phyloP scores from a whole-genome alignment of 2,113 vertebrate genomes.

The Silurus meridionalis region DNA sequence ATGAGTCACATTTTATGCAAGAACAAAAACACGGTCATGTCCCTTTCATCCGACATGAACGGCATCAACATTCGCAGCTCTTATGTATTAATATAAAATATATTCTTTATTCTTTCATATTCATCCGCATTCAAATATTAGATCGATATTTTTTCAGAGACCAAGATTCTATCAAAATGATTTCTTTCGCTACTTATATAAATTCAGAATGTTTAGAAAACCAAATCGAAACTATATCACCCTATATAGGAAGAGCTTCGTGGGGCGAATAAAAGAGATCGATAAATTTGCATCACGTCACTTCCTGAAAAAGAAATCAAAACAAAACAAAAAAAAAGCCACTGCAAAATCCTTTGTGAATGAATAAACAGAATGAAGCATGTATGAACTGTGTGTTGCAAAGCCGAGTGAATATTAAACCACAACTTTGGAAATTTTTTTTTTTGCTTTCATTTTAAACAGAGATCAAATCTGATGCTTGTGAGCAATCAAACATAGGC shows the following conservation, averaged over 20 bases:
- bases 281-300: neutral
- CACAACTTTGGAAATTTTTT: neutral
- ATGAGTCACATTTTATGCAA: conserved; percentile 7
- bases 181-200: neutral
- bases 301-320: neutral
- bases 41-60: too few relatives aligned
- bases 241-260: neutral
- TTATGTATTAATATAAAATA: neutral
- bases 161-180: neutral
- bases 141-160: accelerated
- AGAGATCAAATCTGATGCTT: neutral
- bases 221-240: neutral
- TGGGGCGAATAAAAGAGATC: neutral
- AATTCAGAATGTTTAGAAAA: neutral
- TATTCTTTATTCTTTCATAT: neutral
- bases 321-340: neutral
- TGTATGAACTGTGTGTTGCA: neutral
- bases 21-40: neutral
- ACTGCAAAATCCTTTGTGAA: neutral
- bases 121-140: neutral
- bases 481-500: too few relatives aligned
- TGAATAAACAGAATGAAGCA: neutral
- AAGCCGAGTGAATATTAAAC: neutral
- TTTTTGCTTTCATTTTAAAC: neutral
- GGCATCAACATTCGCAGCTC: neutral